These are phyloP conservation scores for Ditylenchus dipsaci DNA, from an alignment of 1,140 invertebrate genomes.

Conservation along the genomic window DNA sequence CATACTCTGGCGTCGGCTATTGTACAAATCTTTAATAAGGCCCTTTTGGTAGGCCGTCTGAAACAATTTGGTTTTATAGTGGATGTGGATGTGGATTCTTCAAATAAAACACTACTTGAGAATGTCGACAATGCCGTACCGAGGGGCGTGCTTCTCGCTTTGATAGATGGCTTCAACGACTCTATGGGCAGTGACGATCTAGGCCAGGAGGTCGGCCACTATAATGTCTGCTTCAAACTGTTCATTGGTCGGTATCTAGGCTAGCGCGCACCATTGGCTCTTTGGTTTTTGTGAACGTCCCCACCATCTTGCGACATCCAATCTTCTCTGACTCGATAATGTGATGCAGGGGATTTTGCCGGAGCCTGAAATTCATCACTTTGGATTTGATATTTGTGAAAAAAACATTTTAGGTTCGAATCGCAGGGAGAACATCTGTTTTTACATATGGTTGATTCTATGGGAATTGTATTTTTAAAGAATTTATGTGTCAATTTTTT, in stretches of 20 bases:
- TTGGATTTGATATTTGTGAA: no score
- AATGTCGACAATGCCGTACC: slow-evolving; percentile 43
- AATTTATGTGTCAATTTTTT: no score
- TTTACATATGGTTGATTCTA: no score
- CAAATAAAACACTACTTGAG: slow-evolving; percentile 23
- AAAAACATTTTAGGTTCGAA: no score
- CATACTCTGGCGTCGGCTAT: slow-evolving; percentile 28
- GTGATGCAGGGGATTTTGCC: background rate
- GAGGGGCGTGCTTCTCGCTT: slow-evolving; percentile 42
- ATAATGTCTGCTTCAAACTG: slow-evolving; percentile 35
- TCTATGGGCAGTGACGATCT: slow-evolving; percentile 41
- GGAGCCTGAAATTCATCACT: background rate
- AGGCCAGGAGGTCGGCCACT: slow-evolving; percentile 47
- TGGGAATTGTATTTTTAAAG: no score
- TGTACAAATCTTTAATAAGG: slow-evolving; percentile 49
- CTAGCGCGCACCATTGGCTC: background rate
- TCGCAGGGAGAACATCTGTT: no score
- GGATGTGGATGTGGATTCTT: no score
- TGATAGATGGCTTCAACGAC: slow-evolving; percentile 38
- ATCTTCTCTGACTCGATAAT: slow-evolving; percentile 1
- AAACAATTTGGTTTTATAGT: no score
- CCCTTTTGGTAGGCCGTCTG: slow-evolving; percentile 36
- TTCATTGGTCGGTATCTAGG: slow-evolving; percentile 23
- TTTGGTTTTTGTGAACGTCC: slow-evolving; percentile 5
- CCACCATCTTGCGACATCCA: slow-evolving; percentile 35